Evolutionary conservation across 2,797 vertebrate species (phyloP), one percentile per base, ranked within the genome.

Genomic region (Sebastes iracundus): DNA sequence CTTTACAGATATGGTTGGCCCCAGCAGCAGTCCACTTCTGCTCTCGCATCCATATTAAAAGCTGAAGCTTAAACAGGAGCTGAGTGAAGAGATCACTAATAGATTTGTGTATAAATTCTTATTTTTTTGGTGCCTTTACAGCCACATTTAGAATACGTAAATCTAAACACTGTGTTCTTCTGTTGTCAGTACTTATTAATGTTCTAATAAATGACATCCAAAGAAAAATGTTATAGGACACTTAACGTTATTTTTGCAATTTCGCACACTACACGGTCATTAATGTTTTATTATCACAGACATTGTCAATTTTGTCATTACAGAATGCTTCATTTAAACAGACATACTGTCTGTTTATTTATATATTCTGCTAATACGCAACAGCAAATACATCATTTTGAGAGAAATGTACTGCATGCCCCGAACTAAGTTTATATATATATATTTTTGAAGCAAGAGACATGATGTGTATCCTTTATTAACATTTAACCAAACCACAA

Each of bases 1-100:
- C 55, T 91, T 92, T 77, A 77, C 79, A 95, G 94, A 93, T 96
- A 86, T 94, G 92, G 88, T 92, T 95, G 90, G 79, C 92, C 78
- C 92, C 94, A n/a, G 94, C 93, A 0, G 92, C 94, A 52, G 91
- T 96, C 77, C 80, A 6, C 53, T 90, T 90, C 79, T 95, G 94
- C 90, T 83, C 82, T 23, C 86, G 79, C 79, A 90, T 93, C 3
- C 72, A 73, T 1, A 52, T 80, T 61, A 3, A 75, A 70, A 68
- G 60, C 49, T 83, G 75, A 76, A 55, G 64, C 42, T 46, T 1
- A 18, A 55, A 61, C 7, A 33, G 28, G 30, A 67, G 16, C 23
- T 61, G 18, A 42, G 18, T 18, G 52, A 73, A n/a, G 56, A 55
- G 4, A 16, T 65, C 52, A 46, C 11, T 11, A 30, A 53, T 11